phyloP scores from a whole-genome alignment of 2,797 vertebrate genomes.

The Peromyscus melanophrys region DNA sequence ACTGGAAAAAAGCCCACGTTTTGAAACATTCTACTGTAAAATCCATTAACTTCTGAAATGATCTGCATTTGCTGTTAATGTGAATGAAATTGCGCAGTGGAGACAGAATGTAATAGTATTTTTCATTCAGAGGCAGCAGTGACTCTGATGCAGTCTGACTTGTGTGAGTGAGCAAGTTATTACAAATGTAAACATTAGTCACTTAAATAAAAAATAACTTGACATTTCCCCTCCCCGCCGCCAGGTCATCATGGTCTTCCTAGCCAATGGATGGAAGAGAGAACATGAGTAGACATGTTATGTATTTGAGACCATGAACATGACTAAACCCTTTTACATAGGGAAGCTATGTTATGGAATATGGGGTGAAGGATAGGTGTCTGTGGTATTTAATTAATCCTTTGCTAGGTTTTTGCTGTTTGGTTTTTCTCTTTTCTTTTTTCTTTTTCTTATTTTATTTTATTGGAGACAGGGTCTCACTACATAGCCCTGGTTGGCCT shows the following conservation, averaged over 20 bases:
- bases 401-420: background rate
- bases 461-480: background rate
- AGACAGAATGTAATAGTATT: slow-evolving; percentile 12
- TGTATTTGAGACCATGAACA: slow-evolving; percentile 47
- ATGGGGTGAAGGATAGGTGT: background rate
- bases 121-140: slow-evolving; percentile 22
- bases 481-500: background rate
- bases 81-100: slow-evolving; percentile 30
- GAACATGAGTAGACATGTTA: slow-evolving; percentile 46
- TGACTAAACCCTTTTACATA: background rate
- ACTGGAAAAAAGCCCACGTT: background rate
- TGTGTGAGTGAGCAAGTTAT: slow-evolving; percentile 28
- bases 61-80: slow-evolving; percentile 44
- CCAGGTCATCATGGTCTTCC: background rate
- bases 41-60: slow-evolving; percentile 60
- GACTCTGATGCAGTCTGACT: slow-evolving; percentile 12
- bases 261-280: background rate
- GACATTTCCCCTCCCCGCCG: background rate
- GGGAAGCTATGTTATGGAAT: background rate
- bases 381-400: slow-evolving; percentile 14
- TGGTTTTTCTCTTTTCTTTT: background rate
- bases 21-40: slow-evolving; percentile 61
- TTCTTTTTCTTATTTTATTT: background rate
- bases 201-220: slow-evolving; percentile 52
- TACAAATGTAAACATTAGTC: slow-evolving; percentile 43